Conservation (phyloP, 2,888 invertebrate genomes). For the Caenorhabditis sp. region DNA sequence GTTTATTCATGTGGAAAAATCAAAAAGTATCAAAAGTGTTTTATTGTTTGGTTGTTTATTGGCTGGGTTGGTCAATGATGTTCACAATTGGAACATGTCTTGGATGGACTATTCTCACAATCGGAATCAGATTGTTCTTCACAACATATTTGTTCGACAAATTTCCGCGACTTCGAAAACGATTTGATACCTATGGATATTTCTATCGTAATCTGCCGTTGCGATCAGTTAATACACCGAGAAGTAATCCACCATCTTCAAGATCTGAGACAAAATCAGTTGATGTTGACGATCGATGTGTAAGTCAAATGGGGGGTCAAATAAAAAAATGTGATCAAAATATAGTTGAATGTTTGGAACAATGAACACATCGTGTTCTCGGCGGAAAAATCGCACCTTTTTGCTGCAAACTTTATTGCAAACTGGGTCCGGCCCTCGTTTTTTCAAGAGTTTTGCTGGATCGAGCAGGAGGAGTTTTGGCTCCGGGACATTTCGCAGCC, state of each 20-base stretch:
- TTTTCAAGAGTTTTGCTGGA: too few relatives aligned
- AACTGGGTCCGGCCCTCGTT: too few relatives aligned
- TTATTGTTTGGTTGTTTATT: slow-evolving; percentile 66
- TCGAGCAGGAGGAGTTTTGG: too few relatives aligned
- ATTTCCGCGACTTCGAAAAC: slow-evolving; percentile 73
- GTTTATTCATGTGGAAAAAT: slow-evolving; percentile 72
- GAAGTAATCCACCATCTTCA: slow-evolving; percentile 15
- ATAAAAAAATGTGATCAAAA: background rate
- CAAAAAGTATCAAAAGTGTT: slow-evolving; percentile 70
- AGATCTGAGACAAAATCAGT: slow-evolving; percentile 8
- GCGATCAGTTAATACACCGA: slow-evolving; percentile 3
- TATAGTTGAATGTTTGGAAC: too few relatives aligned
- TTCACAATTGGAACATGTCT: slow-evolving; percentile 69
- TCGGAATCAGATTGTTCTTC: slow-evolving; percentile 73
- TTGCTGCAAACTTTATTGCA: too few relatives aligned
- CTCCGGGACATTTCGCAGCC: too few relatives aligned
- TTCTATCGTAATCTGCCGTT: slow-evolving; percentile 54
- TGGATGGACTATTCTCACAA: slow-evolving; percentile 62
- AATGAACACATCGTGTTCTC: too few relatives aligned
- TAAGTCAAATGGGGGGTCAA: background rate
- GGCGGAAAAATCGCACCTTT: too few relatives aligned
- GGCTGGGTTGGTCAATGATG: slow-evolving; percentile 68
- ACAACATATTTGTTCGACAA: slow-evolving; percentile 73
- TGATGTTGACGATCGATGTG: slow-evolving; percentile 30
- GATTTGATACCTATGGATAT: slow-evolving; percentile 67